Base-by-base conservation (phyloP, 2,113 vertebrate genomes). In the Empidonax alnorum region DNA sequence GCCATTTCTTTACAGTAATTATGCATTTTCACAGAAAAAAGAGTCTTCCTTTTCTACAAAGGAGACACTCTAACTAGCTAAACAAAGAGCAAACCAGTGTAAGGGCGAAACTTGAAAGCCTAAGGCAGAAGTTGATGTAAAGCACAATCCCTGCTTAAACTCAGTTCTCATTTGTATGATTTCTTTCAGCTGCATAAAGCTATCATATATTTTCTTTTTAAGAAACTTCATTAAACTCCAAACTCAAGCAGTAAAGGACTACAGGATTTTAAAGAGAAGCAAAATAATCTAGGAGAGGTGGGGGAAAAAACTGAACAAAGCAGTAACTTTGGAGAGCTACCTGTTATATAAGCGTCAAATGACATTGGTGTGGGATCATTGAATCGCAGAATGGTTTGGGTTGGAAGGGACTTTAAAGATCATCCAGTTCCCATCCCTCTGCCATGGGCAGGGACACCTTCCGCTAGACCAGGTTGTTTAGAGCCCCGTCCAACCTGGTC, bases 331-430 rank as follows among this genome's bases (percentile, higher is more conserved):
- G 19, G 12, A n/a, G 41, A 53, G 20, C 41, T 15, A 73, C 75
- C 44, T 61, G 39, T 52, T 72, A 47, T 10, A 12, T 5, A 44
- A 78, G 23, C 58, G 39, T 7, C 44, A 20, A 39, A 20, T 4
- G 2, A 9, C 46, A 55, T 0, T 5, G 9, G 14, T 4, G 35
- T 2, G 67, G 31, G 71, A 76, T n/a, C 41, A 31, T 55, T 6
- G 63, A 69, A 75, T 20, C n/a, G 35, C 22, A 55, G 47, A 55
- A 56, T 3, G 18, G 55, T 49, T 49, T 71, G 31, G 27, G 22
- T 28, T 35, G 63, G 55, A 69, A 63, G 5, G 22, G 56, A 77
- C 15, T 35, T 55, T 49, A 27, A 56, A 77, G 39, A 13, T 3
- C 31, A 49, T 23, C 31, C 47, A 12, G 12, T 77, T 77, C 79